phyloP scores from a whole-genome alignment of 2,113 vertebrate species.

The Sprattus sprattus region DNA sequence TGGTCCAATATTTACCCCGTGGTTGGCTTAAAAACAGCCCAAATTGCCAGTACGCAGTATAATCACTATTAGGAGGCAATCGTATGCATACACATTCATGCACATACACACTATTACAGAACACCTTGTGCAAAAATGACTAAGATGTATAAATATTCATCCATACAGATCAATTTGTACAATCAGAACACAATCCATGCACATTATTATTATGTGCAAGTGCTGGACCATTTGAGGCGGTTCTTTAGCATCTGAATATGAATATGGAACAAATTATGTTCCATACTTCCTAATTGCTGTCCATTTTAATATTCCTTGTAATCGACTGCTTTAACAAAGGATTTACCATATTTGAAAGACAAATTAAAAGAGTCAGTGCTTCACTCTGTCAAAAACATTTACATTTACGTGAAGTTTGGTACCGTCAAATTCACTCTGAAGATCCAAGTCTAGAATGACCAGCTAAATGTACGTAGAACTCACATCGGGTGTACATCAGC shows the following conservation, averaged over 20 bases:
- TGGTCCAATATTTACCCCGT: too few species aligned
- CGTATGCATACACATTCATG: background rate
- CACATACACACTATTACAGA: background rate
- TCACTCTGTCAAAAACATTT: background rate
- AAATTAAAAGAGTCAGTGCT: background rate
- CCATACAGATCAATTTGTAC: background rate
- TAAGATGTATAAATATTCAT: background rate
- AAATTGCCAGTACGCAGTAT: background rate
- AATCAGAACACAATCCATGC: background rate
- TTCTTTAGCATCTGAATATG: background rate
- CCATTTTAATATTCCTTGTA: background rate
- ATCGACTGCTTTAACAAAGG: background rate
- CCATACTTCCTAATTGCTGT: background rate
- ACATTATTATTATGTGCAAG: background rate
- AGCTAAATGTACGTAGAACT: background rate
- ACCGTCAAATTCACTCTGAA: too few species aligned
- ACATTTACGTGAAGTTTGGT: background rate
- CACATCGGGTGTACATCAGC: too few species aligned
- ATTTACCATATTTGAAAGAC: background rate
- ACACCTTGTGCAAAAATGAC: background rate
- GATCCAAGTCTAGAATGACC: too few species aligned
- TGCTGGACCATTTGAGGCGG: background rate
- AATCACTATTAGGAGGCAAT: background rate
- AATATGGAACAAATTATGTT: background rate
- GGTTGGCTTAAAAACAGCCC: too few species aligned